Evolutionary conservation across 2,113 vertebrate genomes (phyloP).

Genomic region (Sardina pilchardus): DNA sequence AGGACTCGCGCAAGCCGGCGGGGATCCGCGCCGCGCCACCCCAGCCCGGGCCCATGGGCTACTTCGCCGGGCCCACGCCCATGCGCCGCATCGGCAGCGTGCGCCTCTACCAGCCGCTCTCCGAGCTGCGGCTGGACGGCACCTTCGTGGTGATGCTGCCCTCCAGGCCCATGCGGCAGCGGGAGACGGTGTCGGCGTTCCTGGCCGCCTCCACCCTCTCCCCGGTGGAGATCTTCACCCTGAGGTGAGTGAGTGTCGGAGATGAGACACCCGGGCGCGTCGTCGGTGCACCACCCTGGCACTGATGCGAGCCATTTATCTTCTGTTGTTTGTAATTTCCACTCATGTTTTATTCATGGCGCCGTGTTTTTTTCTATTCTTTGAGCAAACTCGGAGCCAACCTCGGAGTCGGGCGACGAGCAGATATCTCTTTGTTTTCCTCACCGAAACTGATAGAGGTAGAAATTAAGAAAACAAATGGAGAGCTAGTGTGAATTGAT

Average conservation of each 20-base stretch:
- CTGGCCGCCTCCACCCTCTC: conserved; percentile 82
- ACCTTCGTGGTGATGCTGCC: conserved; percentile 86
- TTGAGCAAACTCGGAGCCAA: conserved; percentile 13
- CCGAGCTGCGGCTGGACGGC: conserved; percentile 80
- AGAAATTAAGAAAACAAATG: not conserved
- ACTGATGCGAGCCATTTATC: not conserved
- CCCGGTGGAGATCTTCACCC: conserved; percentile 83
- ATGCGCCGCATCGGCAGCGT: conserved; percentile 85
- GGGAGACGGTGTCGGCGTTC: conserved; percentile 80
- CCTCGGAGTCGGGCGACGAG: not conserved
- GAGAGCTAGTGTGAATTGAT: not conserved
- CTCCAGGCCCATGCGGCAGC: conserved; percentile 82
- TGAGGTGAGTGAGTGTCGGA: conserved; percentile 81
- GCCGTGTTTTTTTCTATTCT: not conserved
- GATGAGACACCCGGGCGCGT: not conserved
- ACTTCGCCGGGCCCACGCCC: conserved; percentile 72
- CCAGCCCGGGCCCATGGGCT: conserved; percentile 59
- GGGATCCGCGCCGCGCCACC: conserved; percentile 73
- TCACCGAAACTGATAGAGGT: not conserved
- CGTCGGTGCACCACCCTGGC: not conserved
- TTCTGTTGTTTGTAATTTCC: not conserved
- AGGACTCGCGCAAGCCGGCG: conserved; percentile 78
- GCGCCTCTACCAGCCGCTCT: conserved; percentile 77
- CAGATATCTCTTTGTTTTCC: not conserved
- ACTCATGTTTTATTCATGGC: not conserved